phyloP scores from a whole-genome alignment of 1,140 invertebrate species.

The Euschistus heros region DNA sequence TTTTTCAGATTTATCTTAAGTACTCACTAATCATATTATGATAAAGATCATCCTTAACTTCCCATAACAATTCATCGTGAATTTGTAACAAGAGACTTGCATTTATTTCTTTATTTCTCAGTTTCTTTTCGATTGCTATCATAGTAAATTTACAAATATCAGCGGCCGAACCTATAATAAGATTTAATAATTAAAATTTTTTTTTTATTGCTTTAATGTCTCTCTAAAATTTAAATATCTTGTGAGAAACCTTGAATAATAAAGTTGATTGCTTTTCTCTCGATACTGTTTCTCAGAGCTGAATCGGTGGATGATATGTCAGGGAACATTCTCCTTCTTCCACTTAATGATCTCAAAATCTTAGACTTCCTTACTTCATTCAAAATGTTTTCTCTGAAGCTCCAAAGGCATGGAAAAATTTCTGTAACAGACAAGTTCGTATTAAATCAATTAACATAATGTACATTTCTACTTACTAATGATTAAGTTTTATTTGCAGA shows the following conservation, averaged over 20 bases:
- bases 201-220: too few relatives aligned
- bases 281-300: conserved; percentile 37
- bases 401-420: conserved; percentile 41
- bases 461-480: too few relatives aligned
- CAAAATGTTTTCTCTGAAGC: conserved; percentile 38
- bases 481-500: too few relatives aligned
- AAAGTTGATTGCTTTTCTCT: conserved; percentile 48
- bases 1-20: not conserved
- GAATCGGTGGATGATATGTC: conserved; percentile 36
- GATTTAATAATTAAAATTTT: not conserved
- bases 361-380: conserved; percentile 35
- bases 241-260: conserved; percentile 42
- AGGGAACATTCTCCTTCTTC: conserved; percentile 38
- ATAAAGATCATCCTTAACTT: conserved; percentile 34
- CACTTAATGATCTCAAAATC: conserved; percentile 39
- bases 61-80: conserved; percentile 49
- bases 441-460: too few relatives aligned
- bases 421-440: conserved; percentile 34
- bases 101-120: conserved; percentile 28
- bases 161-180: conserved; percentile 42
- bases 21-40: conserved; percentile 31
- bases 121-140: conserved; percentile 35
- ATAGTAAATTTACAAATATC: conserved; percentile 50
- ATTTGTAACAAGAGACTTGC: conserved; percentile 43
- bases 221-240: too few relatives aligned